A percentile compares a stretch with the other conserved stretches of the same genome.
phyloP scores from a whole-genome alignment of 2,888 invertebrate species.

The Tribolium freemani region DNA sequence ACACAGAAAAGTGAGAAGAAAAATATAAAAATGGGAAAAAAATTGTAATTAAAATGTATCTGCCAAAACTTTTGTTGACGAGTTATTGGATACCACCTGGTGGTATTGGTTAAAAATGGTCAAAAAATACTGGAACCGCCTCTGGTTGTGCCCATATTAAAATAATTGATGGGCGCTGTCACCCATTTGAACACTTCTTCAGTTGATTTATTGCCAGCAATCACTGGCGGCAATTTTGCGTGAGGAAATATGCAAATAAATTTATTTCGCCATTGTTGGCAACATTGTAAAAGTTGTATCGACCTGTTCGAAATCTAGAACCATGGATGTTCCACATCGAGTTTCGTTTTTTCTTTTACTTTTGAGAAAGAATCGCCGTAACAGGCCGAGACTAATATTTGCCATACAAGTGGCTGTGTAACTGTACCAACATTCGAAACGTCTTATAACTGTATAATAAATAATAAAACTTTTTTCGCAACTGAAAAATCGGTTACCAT shows the following conservation, averaged over 20 bases:
- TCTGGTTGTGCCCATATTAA: slow-evolving; percentile 24
- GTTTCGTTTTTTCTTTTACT: slow-evolving; percentile 3
- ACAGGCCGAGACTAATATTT: slow-evolving; percentile 8
- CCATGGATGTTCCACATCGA: slow-evolving; percentile 22
- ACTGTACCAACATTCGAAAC: slow-evolving; percentile 8
- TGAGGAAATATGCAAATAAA: slow-evolving; percentile 38
- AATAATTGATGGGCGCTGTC: slow-evolving; percentile 38
- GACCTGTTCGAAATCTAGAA: slow-evolving; percentile 8
- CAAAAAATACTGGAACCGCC: slow-evolving; percentile 21
- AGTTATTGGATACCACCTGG: not conserved
- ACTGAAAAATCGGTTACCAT: slow-evolving; percentile 21
- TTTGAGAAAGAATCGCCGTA: not conserved
- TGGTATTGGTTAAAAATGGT: not conserved
- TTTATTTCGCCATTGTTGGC: slow-evolving; percentile 36
- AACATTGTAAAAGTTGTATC: slow-evolving; percentile 24
- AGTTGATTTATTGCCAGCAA: slow-evolving; percentile 30
- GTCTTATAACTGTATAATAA: slow-evolving; percentile 26
- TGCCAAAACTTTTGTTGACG: no score
- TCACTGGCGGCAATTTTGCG: slow-evolving; percentile 26
- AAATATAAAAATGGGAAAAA: no score
- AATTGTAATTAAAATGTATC: no score
- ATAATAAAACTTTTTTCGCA: slow-evolving; percentile 6
- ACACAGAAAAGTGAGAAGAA: no score
- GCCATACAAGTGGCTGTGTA: slow-evolving; percentile 16
- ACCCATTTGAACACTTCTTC: slow-evolving; percentile 33